These are phyloP conservation scores for Dugesia japonica DNA, from an alignment of 2,888 invertebrate genomes.

Conservation along the genomic window DNA sequence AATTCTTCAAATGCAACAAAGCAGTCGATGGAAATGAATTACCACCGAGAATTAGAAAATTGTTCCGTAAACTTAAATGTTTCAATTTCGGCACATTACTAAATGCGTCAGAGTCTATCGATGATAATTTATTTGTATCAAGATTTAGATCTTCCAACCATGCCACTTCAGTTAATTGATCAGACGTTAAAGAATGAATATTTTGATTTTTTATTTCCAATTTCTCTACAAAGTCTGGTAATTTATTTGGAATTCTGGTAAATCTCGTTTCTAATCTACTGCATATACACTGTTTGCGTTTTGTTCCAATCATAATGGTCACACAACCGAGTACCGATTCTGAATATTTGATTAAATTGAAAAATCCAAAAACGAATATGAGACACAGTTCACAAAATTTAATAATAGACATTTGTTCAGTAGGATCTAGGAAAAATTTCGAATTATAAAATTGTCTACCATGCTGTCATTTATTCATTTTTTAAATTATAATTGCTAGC, in stretches of 20 bases:
- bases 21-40: neutral
- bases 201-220: neutral
- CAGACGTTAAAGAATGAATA: neutral
- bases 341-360: neutral
- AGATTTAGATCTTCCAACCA: conserved; percentile 20
- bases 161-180: neutral
- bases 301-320: neutral
- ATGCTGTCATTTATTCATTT: neutral
- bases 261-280: neutral
- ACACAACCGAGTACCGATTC: neutral
- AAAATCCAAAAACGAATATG: neutral
- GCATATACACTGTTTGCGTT: neutral
- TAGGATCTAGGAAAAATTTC: neutral
- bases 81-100: neutral
- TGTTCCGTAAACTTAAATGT: neutral
- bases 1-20: neutral
- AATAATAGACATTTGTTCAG: neutral
- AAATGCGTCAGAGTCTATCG: neutral
- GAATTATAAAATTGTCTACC: neutral
- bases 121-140: neutral
- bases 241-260: neutral
- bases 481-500: neutral
- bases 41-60: neutral
- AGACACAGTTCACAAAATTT: neutral
- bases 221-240: neutral